phyloP scores from a whole-genome alignment of 2,113 vertebrate genomes.

The Apodemus speciosus region DNA sequence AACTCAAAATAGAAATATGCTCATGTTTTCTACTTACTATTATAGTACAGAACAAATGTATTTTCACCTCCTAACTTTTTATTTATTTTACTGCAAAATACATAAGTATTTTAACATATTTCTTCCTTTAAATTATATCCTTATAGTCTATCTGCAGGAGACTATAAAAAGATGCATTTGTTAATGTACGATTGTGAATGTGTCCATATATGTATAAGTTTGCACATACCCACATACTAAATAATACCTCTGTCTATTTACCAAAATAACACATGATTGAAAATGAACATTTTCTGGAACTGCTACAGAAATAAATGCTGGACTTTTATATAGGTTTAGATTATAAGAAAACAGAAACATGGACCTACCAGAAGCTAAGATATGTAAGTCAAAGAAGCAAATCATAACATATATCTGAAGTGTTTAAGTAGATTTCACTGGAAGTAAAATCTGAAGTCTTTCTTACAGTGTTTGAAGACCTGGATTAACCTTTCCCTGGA shows the following conservation, averaged over 20 bases:
- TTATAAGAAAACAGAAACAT: not conserved
- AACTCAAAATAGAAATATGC: not conserved
- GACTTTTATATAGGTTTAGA: not conserved
- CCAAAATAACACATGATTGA: not conserved
- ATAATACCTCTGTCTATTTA: not conserved
- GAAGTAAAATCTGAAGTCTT: not conserved
- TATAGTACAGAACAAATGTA: not conserved
- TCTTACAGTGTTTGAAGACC: not conserved
- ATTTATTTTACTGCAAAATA: not conserved
- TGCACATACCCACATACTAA: not conserved
- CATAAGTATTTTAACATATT: not conserved
- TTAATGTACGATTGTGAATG: not conserved
- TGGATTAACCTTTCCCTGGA: not conserved
- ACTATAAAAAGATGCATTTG: not conserved
- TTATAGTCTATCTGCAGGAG: not conserved
- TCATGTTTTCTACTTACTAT: not conserved
- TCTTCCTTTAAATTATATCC: not conserved
- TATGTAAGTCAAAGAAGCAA: not conserved
- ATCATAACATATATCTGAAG: not conserved
- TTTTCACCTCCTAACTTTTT: not conserved
- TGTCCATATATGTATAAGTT: not conserved
- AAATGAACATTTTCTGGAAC: not conserved
- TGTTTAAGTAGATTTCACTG: not conserved
- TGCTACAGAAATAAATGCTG: not conserved
- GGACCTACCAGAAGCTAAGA: not conserved